Base-by-base conservation (phyloP, 2,888 invertebrate genomes). In the Piscicola geometra region DNA sequence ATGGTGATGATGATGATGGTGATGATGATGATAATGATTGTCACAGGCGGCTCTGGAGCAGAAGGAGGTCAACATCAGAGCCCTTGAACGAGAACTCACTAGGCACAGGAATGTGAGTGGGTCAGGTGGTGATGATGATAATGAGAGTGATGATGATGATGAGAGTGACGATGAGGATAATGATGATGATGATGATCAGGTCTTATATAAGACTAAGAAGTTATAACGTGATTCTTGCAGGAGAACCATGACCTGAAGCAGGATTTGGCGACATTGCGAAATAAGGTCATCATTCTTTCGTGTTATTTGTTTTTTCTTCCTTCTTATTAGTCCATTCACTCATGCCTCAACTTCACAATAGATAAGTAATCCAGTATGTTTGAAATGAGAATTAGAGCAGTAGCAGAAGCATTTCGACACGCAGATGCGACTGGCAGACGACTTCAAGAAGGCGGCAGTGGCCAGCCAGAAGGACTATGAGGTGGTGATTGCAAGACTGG, bases 401-500 rank as follows among this genome's bases (percentile, higher is more conserved):
- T n/a, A n/a, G n/a, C n/a, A n/a, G n/a, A n/a, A n/a, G n/a, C n/a
- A n/a, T n/a, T n/a, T n/a, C n/a, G n/a, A n/a, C 41, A 5, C 41
- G 15, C 41, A 64, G 64, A 28, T 85, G 5, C 81, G 82, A 56
- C 79, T 84, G 76, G 83, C 83, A 18, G 83, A 83, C 35, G 81
- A 83, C 76, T 84, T 84, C 15, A 84, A 84, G 81, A 79, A 80
- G 68, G 83, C 82, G 28, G 84, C 85, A 0, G 79, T 82, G 28
- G 81, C 79, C 72, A 82, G 82, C 81, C 84, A 85, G 77, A 81
- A 82, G 66, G 84, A 84, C 75, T 85, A 84, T 76, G 84, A 83
- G 76, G 82, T 83, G 73, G 84, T 84, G 2, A 81, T 85, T 2
- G 80, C 81, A 12, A 78, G 82, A 60, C 80, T 85, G 73, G 84